These are phyloP conservation scores for Trachelus iudaicus DNA, from an alignment of 2,888 invertebrate genomes.

Conservation along the genomic window DNA sequence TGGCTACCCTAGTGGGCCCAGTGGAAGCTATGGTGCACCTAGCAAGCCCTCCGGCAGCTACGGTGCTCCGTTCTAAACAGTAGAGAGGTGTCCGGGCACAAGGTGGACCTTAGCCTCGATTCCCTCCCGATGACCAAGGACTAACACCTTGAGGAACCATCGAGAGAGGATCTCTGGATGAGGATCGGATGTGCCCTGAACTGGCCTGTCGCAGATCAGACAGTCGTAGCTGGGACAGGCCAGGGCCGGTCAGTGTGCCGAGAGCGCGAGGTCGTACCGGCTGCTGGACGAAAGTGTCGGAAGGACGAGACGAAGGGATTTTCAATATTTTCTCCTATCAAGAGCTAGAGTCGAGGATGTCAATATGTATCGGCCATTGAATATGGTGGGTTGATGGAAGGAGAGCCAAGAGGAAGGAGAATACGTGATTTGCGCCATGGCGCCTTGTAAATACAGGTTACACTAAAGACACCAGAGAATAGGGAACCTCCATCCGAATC, in stretches of 20 bases:
- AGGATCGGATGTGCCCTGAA: neutral
- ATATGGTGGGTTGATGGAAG: neutral
- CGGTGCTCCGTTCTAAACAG: conserved; percentile 73
- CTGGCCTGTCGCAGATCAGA: conserved; percentile 37
- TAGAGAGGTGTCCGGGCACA: too few relatives aligned
- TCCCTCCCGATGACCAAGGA: too few relatives aligned
- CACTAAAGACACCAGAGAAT: too few relatives aligned
- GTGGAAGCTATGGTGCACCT: conserved; percentile 64
- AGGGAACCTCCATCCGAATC: too few relatives aligned
- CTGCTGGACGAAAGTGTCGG: too few relatives aligned
- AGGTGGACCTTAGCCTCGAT: too few relatives aligned
- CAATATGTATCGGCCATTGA: too few relatives aligned
- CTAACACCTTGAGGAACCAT: too few relatives aligned
- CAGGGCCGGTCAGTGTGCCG: neutral
- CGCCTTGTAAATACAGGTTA: conserved; percentile 60
- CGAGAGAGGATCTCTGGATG: neutral
- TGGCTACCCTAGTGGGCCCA: conserved; percentile 67
- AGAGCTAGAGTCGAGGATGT: too few relatives aligned
- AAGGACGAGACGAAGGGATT: too few relatives aligned
- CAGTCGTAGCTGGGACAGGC: conserved; percentile 30
- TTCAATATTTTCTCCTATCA: too few relatives aligned
- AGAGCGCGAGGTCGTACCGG: too few relatives aligned
- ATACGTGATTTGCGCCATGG: conserved; percentile 57
- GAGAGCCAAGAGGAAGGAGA: conserved; percentile 19
- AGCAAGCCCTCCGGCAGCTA: conserved; percentile 77